Percentiles rank a stretch among this genome's conserved stretches.
Evolutionary conservation across 1,140 invertebrate species (phyloP).

Genomic region (Saccostrea echinata): DNA sequence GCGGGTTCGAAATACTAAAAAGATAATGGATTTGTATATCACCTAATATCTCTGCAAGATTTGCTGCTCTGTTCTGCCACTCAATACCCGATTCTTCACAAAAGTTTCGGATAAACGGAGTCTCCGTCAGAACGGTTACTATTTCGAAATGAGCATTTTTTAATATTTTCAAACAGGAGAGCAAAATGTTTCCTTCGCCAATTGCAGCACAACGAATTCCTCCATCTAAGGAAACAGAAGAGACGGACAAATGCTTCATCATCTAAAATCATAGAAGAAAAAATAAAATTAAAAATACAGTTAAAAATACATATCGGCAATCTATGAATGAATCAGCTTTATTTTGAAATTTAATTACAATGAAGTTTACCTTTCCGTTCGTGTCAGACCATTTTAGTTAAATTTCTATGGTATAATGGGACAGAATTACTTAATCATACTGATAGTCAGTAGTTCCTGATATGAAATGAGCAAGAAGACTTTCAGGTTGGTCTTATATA

Average conservation of each 20-base stretch:
- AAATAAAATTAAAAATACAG: not conserved
- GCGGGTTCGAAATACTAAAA: constrained; percentile 68
- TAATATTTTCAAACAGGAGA: constrained; percentile 58
- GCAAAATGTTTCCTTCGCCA: constrained; percentile 66
- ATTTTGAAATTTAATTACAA: too few relatives aligned
- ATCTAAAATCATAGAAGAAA: not conserved
- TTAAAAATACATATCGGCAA: not conserved
- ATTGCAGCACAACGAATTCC: constrained; percentile 60
- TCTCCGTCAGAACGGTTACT: constrained; percentile 60
- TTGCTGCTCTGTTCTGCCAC: constrained; percentile 49
- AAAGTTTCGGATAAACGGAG: constrained; percentile 44
- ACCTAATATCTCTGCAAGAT: constrained; percentile 54
- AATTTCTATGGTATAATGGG: not conserved
- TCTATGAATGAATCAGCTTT: not conserved
- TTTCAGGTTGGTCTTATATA: not conserved
- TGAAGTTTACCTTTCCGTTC: not conserved
- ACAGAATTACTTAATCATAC: not conserved
- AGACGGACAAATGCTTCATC: not conserved
- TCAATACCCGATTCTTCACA: constrained; percentile 57
- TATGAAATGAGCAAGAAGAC: not conserved
- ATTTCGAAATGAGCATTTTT: constrained; percentile 43
- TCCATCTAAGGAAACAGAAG: not conserved
- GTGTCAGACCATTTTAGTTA: not conserved
- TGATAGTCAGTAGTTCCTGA: not conserved
- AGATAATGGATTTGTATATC: constrained; percentile 56